These are phyloP conservation scores for Pungitius pungitius DNA, from an alignment of 2,113 vertebrate species.

Conservation along the genomic window DNA sequence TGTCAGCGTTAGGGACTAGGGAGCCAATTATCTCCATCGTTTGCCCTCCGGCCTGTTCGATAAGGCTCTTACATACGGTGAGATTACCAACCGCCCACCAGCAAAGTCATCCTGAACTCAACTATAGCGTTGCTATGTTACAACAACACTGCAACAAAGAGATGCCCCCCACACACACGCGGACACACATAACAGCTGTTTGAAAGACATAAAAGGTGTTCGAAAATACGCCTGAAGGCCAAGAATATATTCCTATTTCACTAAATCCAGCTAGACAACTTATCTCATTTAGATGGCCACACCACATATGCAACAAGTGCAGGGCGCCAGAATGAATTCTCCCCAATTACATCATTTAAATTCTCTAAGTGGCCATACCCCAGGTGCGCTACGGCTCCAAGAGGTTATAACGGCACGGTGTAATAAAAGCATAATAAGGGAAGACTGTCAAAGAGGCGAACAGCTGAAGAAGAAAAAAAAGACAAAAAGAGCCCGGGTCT, in stretches of 20 bases:
- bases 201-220: constrained; percentile 13
- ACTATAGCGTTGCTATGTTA: constrained; percentile 47
- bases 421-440: constrained; percentile 60
- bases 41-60: constrained; percentile 69
- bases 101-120: constrained; percentile 56
- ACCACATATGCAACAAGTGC: constrained; percentile 23
- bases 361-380: constrained; percentile 16
- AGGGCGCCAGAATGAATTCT: constrained; percentile 17
- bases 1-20: constrained; percentile 44
- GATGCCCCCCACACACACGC: neutral
- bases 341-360: constrained; percentile 13
- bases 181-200: constrained; percentile 44
- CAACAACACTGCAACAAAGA: constrained; percentile 61
- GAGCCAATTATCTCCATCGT: constrained; percentile 75
- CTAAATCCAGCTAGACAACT: constrained; percentile 18
- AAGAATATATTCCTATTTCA: constrained; percentile 11
- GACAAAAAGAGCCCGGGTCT: constrained; percentile 42
- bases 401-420: constrained; percentile 24
- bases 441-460: constrained; percentile 73
- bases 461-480: constrained; percentile 46
- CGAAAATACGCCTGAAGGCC: neutral
- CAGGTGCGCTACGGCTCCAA: constrained; percentile 15
- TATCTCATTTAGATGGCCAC: constrained; percentile 8
- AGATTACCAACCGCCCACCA: constrained; percentile 65
- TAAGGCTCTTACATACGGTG: constrained; percentile 66